A percentile compares a stretch with the other conserved stretches of the same genome.
Conservation (phyloP, 2,113 vertebrate species). For the Actenoides lindsayi region DNA sequence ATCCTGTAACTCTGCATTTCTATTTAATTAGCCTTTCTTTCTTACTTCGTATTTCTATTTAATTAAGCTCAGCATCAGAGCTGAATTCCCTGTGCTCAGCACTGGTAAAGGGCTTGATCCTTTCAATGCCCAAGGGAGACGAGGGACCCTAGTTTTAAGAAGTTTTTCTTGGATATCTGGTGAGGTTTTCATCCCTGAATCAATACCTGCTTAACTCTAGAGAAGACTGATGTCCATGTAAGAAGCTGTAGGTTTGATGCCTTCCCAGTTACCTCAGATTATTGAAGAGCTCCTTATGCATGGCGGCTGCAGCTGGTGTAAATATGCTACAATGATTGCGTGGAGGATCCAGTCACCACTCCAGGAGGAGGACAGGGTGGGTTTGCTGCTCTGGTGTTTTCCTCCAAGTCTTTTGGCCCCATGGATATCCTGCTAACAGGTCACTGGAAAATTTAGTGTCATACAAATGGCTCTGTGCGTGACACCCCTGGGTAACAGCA, state of each 20-base stretch:
- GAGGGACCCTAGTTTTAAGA: neutral
- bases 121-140: neutral
- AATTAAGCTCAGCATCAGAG: conserved; percentile 54
- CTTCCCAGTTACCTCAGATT: neutral
- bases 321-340: accelerated
- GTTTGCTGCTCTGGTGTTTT: neutral
- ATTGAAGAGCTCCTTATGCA: accelerated
- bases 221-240: neutral
- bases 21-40: conserved; percentile 60
- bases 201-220: neutral
- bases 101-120: neutral
- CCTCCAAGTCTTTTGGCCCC: neutral
- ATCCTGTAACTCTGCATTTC: conserved; percentile 57
- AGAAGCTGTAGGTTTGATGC: neutral
- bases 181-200: neutral
- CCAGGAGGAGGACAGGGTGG: neutral
- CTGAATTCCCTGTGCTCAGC: conserved; percentile 42
- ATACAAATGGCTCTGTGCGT: accelerated
- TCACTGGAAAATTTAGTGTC: neutral
- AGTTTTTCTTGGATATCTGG: neutral
- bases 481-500: neutral
- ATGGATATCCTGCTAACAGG: neutral
- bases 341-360: accelerated
- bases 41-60: conserved; percentile 69
- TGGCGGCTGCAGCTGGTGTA: neutral